Evolutionary conservation across 92 coral and sea anemone species (phyloP).

Genomic region (Epizoanthus scotinus): DNA sequence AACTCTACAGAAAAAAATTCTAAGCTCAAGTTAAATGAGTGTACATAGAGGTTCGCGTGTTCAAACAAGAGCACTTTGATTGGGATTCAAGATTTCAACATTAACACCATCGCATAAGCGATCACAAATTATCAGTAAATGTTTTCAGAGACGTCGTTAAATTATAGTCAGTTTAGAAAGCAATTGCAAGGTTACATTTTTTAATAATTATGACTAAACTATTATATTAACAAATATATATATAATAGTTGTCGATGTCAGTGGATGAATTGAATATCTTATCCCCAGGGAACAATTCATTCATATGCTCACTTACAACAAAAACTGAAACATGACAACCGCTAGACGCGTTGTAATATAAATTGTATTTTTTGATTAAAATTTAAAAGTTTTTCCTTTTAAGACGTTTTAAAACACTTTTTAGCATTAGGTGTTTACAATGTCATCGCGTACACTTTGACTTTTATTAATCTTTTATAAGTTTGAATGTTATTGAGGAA

Average conservation of each 20-base stretch:
- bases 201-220: background rate
- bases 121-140: no score
- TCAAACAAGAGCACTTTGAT: no score
- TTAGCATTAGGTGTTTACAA: background rate
- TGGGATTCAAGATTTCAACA: no score
- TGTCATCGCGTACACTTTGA: background rate
- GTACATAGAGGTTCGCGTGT: no score
- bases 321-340: background rate
- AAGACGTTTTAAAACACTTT: background rate
- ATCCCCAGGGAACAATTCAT: background rate
- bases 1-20: no score
- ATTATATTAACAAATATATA: background rate
- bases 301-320: background rate
- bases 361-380: slow-evolving; percentile 1
- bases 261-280: background rate
- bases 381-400: slow-evolving; percentile 6
- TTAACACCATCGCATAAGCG: no score
- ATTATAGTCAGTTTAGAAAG: no score
- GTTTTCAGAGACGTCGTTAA: no score
- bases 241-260: background rate
- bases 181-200: no score
- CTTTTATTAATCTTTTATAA: slow-evolving; percentile 13
- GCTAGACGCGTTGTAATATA: slow-evolving; percentile 4
- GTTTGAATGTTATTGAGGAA: slow-evolving; percentile 14
- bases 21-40: no score